These are phyloP conservation scores for Strigops habroptila DNA, from an alignment of 2,113 vertebrate genomes.

Conservation along the genomic window DNA sequence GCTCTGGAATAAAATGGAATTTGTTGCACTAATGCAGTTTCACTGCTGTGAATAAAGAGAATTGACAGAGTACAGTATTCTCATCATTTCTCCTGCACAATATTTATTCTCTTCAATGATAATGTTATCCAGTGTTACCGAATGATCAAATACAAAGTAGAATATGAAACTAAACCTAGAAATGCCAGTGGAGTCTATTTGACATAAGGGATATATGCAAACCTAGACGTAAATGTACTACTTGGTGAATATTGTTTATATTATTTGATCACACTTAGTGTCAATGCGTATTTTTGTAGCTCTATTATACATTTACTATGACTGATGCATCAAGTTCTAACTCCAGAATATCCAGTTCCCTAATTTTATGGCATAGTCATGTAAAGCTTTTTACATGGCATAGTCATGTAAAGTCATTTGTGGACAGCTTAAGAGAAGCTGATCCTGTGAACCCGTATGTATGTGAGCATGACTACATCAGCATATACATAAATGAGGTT, in stretches of 20 bases:
- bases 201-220: background rate
- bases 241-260: background rate
- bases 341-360: background rate
- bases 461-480: background rate
- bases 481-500: background rate
- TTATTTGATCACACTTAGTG: background rate
- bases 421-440: background rate
- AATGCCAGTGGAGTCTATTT: background rate
- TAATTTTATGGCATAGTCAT: conserved; percentile 4
- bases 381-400: background rate
- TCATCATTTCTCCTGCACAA: background rate
- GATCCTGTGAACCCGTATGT: background rate
- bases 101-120: background rate
- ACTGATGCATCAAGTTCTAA: background rate
- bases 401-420: background rate
- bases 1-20: background rate
- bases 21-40: conserved; percentile 1
- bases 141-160: background rate
- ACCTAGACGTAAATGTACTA: background rate
- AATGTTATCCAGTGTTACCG: background rate
- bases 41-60: background rate
- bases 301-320: background rate
- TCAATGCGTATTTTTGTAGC: background rate
- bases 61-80: background rate
- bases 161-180: background rate